A percentile compares a stretch with the other conserved stretches of the same genome.
phyloP scores from a whole-genome alignment of 1,140 invertebrate species.

The Apis dorsata region DNA sequence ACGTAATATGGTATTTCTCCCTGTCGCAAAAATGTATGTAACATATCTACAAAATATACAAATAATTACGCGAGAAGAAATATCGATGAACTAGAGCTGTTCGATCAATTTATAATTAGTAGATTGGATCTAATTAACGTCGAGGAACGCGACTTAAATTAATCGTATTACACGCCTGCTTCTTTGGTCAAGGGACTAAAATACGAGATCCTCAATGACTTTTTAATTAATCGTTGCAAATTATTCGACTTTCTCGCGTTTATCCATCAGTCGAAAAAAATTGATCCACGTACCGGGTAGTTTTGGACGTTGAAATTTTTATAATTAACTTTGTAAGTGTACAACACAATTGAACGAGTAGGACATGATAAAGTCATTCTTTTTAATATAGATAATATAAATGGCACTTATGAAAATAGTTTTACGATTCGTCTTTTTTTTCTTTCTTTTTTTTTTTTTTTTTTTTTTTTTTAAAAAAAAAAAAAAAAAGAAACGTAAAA shows the following conservation, averaged over 20 bases:
- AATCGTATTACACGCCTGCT: neutral
- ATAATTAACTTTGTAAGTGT: neutral
- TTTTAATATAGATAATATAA: neutral
- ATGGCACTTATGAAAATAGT: slow-evolving; percentile 9
- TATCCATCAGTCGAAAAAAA: neutral
- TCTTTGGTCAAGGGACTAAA: slow-evolving; percentile 27
- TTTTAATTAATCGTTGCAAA: neutral
- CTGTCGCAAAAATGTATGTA: neutral
- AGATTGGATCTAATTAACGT: neutral
- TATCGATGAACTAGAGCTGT: neutral
- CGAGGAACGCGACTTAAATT: slow-evolving; percentile 4
- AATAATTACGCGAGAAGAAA: slow-evolving; percentile 17
- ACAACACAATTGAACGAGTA: neutral
- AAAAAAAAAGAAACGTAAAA: too few relatives aligned
- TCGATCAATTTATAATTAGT: neutral
- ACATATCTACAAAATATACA: slow-evolving; percentile 41
- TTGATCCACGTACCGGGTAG: neutral
- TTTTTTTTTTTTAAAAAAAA: too few relatives aligned
- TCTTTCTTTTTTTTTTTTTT: too few relatives aligned
- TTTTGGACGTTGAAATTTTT: neutral
- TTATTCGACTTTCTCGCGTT: neutral
- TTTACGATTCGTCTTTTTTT: neutral
- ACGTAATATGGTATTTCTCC: neutral
- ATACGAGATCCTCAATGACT: neutral
- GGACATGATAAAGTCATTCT: neutral